Evolutionary conservation across 1,140 invertebrate species (phyloP), one percentile per base, ranked within the genome.

Genomic region (Hyposmocoma kahamanoa): DNA sequence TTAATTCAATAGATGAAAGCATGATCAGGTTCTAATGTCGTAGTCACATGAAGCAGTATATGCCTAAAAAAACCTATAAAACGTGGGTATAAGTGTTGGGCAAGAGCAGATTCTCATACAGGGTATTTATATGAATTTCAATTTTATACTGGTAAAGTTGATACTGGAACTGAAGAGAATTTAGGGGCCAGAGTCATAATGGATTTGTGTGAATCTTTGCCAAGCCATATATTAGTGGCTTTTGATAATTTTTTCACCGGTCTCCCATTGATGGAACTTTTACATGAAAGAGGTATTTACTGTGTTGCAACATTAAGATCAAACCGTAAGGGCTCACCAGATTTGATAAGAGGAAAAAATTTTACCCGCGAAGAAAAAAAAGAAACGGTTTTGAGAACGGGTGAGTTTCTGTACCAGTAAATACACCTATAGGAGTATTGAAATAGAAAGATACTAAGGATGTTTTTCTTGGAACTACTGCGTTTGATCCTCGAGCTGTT

Each of bases 161-260:
- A 45, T 17, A 21, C 28, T 39, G 13, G 8, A 41, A 5, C 15
- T 20, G 26, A 54, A 15, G 53, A 56, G 47, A 43, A 43, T 15
- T 22, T 52, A 20, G 51, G 54, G 22, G 50, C 47, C 38, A 54
- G 46, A 48, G 50, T 57, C 28, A 46, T 61, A 22, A 57, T 36
- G 9, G 52, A 57, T 44, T 11, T 60, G 9, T 13, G 32, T 32
- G 21, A 9, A 44, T 26, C 17, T 44, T 13, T 57, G 50, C 50
- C 53, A 50, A 21, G 44, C 26, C 50, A 57, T 21, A 56, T 50
- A 44, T 28, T 42, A 9, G 24, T 61, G 6, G 39, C 46, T 20
- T 62, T 62, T 41, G 59, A 62, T 41, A 62, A 62, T 41, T 62
- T 62, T 50, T 61, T 62, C 42, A 45, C 55, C 11, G 45, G 38